phyloP scores from a whole-genome alignment of 37 sponge, comb jelly and placozoan species.

The Aphrocallistes beatrix region DNA sequence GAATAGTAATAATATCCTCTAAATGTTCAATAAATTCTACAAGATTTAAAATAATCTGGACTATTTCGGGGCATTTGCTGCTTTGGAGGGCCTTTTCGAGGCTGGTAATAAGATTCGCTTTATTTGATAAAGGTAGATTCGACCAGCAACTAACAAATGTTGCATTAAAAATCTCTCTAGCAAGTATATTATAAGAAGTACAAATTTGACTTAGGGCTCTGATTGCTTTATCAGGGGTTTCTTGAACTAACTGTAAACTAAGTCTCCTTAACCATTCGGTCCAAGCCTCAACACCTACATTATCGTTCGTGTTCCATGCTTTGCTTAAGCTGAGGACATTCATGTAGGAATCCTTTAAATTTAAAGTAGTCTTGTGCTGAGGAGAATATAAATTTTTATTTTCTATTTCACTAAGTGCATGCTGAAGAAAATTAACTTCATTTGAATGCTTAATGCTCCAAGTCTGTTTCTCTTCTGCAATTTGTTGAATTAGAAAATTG shows the following conservation, averaged over 20 bases:
- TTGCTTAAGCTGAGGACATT: conserved; percentile 16
- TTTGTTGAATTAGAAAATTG: not conserved
- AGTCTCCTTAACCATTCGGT: conserved; percentile 81
- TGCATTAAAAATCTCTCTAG: conserved; percentile 84
- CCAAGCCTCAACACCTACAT: conserved; percentile 35
- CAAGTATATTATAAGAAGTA: not conserved
- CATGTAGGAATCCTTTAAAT: conserved; percentile 20
- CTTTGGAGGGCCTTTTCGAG: conserved; percentile 64
- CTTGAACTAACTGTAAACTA: conserved; percentile 87
- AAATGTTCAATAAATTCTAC: conserved; percentile 98
- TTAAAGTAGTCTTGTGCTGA: not conserved
- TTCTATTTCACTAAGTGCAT: not conserved
- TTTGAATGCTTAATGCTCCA: not conserved
- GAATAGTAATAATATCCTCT: conserved; percentile 68
- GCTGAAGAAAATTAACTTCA: not conserved
- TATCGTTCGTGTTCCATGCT: not conserved
- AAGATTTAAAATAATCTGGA: conserved; percentile 77
- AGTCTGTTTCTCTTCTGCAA: not conserved
- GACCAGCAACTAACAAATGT: conserved; percentile 96
- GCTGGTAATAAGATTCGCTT: conserved; percentile 72
- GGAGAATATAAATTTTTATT: not conserved
- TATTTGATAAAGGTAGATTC: conserved; percentile 49
- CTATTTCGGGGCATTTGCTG: conserved; percentile 86
- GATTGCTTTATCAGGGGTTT: conserved; percentile 75
- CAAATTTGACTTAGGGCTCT: not conserved